Conservation (phyloP, 2,113 vertebrate genomes). For the Formicarius rufipectus region DNA sequence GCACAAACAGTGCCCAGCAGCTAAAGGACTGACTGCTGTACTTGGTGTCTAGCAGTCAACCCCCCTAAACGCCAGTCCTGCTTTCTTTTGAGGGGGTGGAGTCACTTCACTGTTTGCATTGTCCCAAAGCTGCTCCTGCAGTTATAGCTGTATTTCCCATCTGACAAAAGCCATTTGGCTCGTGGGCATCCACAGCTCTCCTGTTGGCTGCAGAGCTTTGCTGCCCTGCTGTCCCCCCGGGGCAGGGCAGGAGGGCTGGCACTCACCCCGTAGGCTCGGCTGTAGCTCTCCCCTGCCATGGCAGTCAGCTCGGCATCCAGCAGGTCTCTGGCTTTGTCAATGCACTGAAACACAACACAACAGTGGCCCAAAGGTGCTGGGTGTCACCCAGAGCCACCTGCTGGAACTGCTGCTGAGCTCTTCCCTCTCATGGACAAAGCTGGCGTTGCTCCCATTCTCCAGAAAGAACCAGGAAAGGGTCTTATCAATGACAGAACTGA, state of each 20-base stretch:
- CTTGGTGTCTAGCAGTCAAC: not conserved
- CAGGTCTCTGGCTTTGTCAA: slow-evolving; percentile 98
- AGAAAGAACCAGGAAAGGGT: not conserved
- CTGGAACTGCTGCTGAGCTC: not conserved
- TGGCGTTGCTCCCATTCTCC: not conserved
- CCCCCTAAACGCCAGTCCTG: not conserved
- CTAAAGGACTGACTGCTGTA: not conserved
- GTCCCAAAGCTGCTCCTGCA: not conserved
- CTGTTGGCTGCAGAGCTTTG: not conserved
- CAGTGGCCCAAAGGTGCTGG: not conserved
- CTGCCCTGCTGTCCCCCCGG: too few species aligned
- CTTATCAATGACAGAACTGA: not conserved
- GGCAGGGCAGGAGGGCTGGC: not conserved
- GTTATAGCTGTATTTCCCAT: not conserved
- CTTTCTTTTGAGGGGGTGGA: not conserved
- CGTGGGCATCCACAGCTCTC: not conserved
- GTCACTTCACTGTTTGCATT: not conserved
- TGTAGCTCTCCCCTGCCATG: slow-evolving; percentile 99
- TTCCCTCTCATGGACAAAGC: not conserved
- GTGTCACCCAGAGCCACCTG: not conserved
- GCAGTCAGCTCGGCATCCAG: slow-evolving; percentile 95
- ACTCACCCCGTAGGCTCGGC: slow-evolving; percentile 94
- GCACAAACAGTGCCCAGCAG: not conserved
- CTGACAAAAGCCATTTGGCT: not conserved
- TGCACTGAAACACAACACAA: slow-evolving; percentile 79